Conservation (phyloP, 2,888 invertebrate species). For the Margaritifera margaritifera region DNA sequence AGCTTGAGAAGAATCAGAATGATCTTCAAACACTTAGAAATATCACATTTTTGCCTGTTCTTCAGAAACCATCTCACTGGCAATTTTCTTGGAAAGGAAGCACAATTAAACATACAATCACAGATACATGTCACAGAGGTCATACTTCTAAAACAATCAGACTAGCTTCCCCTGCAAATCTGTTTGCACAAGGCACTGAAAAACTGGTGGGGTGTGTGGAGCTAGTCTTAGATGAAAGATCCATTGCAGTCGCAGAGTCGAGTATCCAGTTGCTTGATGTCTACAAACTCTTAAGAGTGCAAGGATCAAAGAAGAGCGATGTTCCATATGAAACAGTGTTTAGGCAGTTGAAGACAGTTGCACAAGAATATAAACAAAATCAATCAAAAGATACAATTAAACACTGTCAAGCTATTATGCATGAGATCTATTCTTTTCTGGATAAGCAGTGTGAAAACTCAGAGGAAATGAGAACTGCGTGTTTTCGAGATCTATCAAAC, state of each 20-base stretch:
- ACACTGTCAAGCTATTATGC: neutral
- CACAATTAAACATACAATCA: too few relatives aligned
- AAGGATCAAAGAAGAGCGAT: neutral
- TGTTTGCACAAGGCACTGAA: neutral
- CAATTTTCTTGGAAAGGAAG: constrained; percentile 13
- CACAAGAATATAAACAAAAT: too few relatives aligned
- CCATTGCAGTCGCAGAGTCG: too few relatives aligned
- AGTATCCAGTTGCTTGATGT: too few relatives aligned
- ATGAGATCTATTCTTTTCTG: constrained; percentile 8
- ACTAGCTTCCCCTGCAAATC: constrained; percentile 2
- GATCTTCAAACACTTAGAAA: neutral
- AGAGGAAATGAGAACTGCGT: too few relatives aligned
- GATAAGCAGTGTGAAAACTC: neutral
- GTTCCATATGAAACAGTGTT: constrained; percentile 1
- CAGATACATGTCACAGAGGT: too few relatives aligned
- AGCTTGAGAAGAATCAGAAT: neutral
- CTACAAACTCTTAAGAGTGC: too few relatives aligned
- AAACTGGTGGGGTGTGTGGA: constrained; percentile 5
- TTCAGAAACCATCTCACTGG: constrained; percentile 3
- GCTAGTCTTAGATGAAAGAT: constrained; percentile 1
- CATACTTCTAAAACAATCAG: neutral
- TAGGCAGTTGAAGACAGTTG: neutral
- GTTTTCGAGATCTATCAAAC: too few relatives aligned
- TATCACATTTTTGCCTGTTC: constrained; percentile 7
- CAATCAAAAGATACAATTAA: too few relatives aligned